Conservation (phyloP, 53 echinoderm and acorn worm genomes). For the Hippasteria phrygiana region DNA sequence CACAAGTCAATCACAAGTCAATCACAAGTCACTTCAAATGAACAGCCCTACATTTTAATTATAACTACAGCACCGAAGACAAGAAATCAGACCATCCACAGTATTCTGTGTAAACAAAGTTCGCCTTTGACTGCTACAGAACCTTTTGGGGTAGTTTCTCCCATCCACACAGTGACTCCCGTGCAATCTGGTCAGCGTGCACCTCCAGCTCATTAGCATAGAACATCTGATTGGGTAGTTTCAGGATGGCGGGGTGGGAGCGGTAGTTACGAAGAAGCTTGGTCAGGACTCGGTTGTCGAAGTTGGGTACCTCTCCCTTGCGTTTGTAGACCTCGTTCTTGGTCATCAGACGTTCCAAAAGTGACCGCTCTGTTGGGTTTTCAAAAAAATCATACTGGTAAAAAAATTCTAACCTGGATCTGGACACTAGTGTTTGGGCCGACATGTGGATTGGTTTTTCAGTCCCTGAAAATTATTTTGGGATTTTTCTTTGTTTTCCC, state of each 20-base stretch:
- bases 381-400: too few relatives aligned
- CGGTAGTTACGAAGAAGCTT: conserved; percentile 95
- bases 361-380: conserved; percentile 67
- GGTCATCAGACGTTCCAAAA: conserved; percentile 87
- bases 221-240: conserved; percentile 90
- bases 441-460: too few relatives aligned
- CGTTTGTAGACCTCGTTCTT: conserved; percentile 72
- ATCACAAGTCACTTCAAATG: too few relatives aligned
- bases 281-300: conserved; percentile 81
- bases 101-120: too few relatives aligned
- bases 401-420: too few relatives aligned
- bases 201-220: conserved; percentile 88
- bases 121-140: not conserved
- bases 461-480: too few relatives aligned
- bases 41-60: too few relatives aligned
- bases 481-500: too few relatives aligned
- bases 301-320: conserved; percentile 35
- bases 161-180: conserved; percentile 76
- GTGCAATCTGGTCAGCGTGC: conserved; percentile 74
- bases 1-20: too few relatives aligned
- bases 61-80: too few relatives aligned
- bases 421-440: too few relatives aligned
- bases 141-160: conserved; percentile 93
- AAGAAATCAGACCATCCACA: too few relatives aligned
- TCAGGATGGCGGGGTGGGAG: conserved; percentile 88